phyloP scores from a whole-genome alignment of 2,888 invertebrate genomes.

The Athripsodes cinereus region DNA sequence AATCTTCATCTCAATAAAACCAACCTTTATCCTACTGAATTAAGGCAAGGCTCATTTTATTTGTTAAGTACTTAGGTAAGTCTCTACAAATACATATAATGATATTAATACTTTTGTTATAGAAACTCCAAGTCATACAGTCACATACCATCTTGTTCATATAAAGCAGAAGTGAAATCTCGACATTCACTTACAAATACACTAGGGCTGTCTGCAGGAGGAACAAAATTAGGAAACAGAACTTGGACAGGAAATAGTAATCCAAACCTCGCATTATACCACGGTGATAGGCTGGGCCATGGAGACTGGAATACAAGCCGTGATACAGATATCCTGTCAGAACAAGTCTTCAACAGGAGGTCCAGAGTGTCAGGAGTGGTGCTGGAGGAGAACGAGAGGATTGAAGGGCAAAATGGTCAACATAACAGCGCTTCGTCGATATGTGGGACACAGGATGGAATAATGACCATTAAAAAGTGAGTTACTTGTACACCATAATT shows the following conservation, averaged over 20 bases:
- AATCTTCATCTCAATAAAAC: conserved; percentile 32
- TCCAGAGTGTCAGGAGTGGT: not conserved
- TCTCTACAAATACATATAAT: too few relatives aligned
- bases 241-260: conserved; percentile 20
- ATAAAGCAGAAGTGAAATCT: conserved; percentile 14
- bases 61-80: too few relatives aligned
- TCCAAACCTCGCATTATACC: not conserved
- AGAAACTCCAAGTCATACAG: conserved; percentile 25
- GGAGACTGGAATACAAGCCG: not conserved
- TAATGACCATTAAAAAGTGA: not conserved
- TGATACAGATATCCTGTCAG: not conserved
- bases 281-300: not conserved
- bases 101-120: conserved; percentile 1
- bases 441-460: not conserved
- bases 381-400: not conserved
- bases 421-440: not conserved
- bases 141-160: conserved; percentile 17
- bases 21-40: conserved; percentile 22
- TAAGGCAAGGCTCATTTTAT: conserved; percentile 15
- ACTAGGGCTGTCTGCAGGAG: not conserved
- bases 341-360: not conserved
- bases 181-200: conserved; percentile 16
- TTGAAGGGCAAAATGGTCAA: not conserved
- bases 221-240: conserved; percentile 7
- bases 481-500: not conserved